Conservation (phyloP, 2,113 vertebrate species). For the Gadus chalcogrammus region DNA sequence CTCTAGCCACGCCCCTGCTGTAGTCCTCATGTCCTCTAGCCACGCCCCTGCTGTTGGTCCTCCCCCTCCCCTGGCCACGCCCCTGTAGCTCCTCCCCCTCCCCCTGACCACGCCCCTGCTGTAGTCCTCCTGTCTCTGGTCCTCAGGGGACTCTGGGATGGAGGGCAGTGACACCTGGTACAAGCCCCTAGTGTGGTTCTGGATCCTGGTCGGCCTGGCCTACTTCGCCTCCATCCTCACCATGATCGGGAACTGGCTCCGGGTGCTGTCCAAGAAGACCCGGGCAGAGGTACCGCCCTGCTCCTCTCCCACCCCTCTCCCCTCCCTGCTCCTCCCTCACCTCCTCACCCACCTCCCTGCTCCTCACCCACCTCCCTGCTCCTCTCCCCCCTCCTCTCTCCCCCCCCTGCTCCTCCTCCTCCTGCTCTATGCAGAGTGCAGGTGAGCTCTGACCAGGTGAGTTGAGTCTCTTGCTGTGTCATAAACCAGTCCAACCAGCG, state of each 20-base stretch:
- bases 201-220: slow-evolving; percentile 87
- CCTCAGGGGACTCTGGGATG: slow-evolving; percentile 58
- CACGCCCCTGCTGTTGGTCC: background rate
- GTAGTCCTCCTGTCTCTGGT: background rate
- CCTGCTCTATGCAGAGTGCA: too few relatives aligned
- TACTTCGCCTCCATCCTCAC: slow-evolving; percentile 89
- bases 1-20: background rate
- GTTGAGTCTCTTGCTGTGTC: too few relatives aligned
- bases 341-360: too few relatives aligned
- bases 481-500: too few relatives aligned
- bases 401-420: too few relatives aligned
- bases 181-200: slow-evolving; percentile 89
- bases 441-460: too few relatives aligned
- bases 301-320: background rate
- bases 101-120: background rate
- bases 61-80: too few relatives aligned
- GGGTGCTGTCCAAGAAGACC: slow-evolving; percentile 84
- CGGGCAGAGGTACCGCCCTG: slow-evolving; percentile 70
- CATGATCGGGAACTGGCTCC: slow-evolving; percentile 90
- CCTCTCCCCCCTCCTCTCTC: too few relatives aligned
- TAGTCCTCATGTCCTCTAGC: background rate
- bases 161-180: slow-evolving; percentile 74
- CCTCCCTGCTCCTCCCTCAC: too few relatives aligned
- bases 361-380: too few relatives aligned
- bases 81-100: background rate